Base-by-base conservation (phyloP, 2,797 vertebrate species). In the Tokudaia tokunoshimensis region DNA sequence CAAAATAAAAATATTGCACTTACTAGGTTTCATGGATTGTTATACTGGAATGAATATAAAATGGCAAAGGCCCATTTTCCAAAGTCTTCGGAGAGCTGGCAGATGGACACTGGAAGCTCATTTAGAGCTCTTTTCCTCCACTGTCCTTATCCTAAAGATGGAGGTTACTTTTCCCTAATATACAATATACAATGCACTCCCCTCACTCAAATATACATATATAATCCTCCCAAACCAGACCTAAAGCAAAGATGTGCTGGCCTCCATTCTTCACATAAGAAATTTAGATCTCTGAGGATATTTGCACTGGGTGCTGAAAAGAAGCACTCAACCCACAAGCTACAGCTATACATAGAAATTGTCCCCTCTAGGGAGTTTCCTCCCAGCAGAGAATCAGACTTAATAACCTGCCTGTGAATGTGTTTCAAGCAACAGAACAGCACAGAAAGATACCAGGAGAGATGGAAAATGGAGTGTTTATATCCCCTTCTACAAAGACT, bases 401-500 rank as follows among this genome's bases (percentile, higher is more conserved):
- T 96, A 96, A 92, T 92, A 95, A 94, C 44, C 67, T 95, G 52
- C 72, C 86, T 22, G 47, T 75, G 80, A 96, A 92, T 91, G 78
- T 94, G 82, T 95, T 88, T 97, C 57, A 92, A 94, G 74, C 93
- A 87, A 76, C n/a, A 90, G 81, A 96, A 97, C 34, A 94, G 76
- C 95, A 92, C 26, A 91, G 82, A 97, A 94, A 95, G 80, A 93
- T 1, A 82, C 34, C 3, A 83, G 31, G 76, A 93, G 6, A 92
- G 31, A 83, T 80, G n/a, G 41, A 94, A 94, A 91, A 85, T 61
- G 63, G n/a, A 81, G 67, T 84, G 65, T 4, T 82, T 97, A 95
- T 78, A 95, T 78, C 61, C 89, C 90, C 37, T 84, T 47, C 70
- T 95, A 78, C 75, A 90, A 93, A 85, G 47, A 75, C 87, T 61